A percentile compares a stretch with the other conserved stretches of the same genome.
Conservation (phyloP, 1,140 invertebrate species). For the Andricus grossulariae region DNA sequence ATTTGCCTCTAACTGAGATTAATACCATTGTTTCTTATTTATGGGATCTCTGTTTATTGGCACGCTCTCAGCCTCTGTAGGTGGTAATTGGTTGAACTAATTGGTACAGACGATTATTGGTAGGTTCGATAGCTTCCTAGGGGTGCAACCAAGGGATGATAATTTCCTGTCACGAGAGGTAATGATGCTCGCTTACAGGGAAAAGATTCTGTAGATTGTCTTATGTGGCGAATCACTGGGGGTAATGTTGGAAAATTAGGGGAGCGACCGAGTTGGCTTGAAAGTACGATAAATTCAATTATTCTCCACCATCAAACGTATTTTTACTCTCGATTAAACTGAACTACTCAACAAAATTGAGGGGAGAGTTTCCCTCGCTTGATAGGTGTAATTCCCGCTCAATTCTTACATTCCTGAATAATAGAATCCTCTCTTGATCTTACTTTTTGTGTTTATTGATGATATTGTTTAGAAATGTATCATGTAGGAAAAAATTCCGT, state of each 20-base stretch:
- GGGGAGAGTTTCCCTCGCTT: not conserved
- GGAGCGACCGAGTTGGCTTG: not conserved
- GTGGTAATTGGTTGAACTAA: not conserved
- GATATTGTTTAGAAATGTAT: no score
- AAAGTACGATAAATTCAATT: conserved; percentile 26
- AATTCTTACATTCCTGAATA: not conserved
- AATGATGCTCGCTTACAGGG: not conserved
- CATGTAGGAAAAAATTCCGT: no score
- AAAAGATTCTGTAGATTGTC: not conserved
- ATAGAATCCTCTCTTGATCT: no score
- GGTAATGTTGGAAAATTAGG: conserved; percentile 13
- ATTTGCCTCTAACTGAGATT: conserved; percentile 14
- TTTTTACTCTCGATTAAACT: conserved; percentile 30
- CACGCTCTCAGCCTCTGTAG: not conserved
- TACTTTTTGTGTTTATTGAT: no score
- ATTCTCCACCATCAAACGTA: conserved; percentile 9
- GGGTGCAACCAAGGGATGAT: no score
- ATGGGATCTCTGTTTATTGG: not conserved
- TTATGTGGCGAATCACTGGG: conserved; percentile 11
- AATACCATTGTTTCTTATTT: not conserved
- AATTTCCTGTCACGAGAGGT: not conserved
- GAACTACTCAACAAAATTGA: conserved; percentile 23
- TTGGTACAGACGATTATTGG: not conserved
- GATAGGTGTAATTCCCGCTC: not conserved
- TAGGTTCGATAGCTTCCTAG: not conserved